phyloP scores from a whole-genome alignment of 2,888 invertebrate genomes.

The Megaustenia siamemsis region DNA sequence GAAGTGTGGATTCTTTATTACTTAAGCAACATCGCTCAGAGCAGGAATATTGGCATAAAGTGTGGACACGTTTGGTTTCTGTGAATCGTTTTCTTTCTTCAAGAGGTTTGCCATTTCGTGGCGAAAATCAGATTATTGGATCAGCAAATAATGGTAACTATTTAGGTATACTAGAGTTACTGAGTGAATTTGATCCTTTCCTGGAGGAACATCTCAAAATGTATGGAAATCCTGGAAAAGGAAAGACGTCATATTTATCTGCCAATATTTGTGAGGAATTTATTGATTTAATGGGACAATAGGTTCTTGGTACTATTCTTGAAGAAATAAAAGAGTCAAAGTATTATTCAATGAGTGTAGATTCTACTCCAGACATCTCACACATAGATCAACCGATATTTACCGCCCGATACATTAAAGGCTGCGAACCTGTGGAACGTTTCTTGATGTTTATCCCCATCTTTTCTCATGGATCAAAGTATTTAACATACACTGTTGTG shows the following conservation, averaged over 20 bases:
- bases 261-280: too few relatives aligned
- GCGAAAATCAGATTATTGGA: conserved; percentile 2
- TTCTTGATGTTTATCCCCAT: conserved; percentile 27
- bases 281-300: too few relatives aligned
- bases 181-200: too few relatives aligned
- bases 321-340: too few relatives aligned
- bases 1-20: conserved; percentile 8
- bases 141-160: conserved; percentile 3
- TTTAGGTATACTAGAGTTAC: conserved; percentile 3
- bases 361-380: background rate
- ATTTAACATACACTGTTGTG: background rate
- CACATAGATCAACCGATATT: background rate
- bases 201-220: too few relatives aligned
- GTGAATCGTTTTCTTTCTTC: background rate
- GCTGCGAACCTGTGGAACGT: background rate
- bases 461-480: background rate
- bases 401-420: background rate
- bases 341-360: background rate
- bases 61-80: conserved; percentile 4
- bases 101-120: background rate
- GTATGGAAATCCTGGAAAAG: too few relatives aligned
- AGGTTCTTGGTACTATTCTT: too few relatives aligned
- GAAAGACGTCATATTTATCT: too few relatives aligned
- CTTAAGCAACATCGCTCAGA: background rate
- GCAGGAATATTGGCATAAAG: conserved; percentile 3